Conservation (phyloP, 2,113 vertebrate genomes). For the Ranitomeya variabilis region DNA sequence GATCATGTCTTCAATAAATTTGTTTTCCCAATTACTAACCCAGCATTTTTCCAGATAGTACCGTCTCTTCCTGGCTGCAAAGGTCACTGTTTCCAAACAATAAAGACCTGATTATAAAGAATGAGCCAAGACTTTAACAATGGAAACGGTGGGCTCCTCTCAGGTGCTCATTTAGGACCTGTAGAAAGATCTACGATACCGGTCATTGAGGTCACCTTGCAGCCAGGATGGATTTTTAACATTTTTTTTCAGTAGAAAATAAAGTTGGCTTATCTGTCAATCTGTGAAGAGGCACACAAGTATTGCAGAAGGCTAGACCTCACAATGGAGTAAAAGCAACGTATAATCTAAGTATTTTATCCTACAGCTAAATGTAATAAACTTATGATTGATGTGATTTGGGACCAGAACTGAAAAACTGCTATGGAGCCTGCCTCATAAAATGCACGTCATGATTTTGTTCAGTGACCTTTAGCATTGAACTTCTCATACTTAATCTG, state of each 20-base stretch:
- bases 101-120: no score
- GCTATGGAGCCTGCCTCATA: constrained; percentile 5
- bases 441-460: neutral
- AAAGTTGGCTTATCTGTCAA: neutral
- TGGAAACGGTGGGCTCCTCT: no score
- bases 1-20: constrained; percentile 17
- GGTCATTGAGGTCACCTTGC: neutral
- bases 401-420: neutral
- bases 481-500: neutral
- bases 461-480: constrained; percentile 9
- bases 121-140: no score
- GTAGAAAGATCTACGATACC: neutral
- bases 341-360: neutral
- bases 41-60: no score
- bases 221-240: neutral
- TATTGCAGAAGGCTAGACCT: neutral
- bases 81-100: neutral
- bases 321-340: neutral
- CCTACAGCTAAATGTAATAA: neutral
- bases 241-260: neutral
- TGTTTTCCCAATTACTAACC: neutral
- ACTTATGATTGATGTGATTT: neutral
- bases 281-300: neutral
- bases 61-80: neutral
- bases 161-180: no score